Evolutionary conservation across 2,888 invertebrate species (phyloP), one percentile per base, ranked within the genome.

Genomic region (Panzeria rudis): DNA sequence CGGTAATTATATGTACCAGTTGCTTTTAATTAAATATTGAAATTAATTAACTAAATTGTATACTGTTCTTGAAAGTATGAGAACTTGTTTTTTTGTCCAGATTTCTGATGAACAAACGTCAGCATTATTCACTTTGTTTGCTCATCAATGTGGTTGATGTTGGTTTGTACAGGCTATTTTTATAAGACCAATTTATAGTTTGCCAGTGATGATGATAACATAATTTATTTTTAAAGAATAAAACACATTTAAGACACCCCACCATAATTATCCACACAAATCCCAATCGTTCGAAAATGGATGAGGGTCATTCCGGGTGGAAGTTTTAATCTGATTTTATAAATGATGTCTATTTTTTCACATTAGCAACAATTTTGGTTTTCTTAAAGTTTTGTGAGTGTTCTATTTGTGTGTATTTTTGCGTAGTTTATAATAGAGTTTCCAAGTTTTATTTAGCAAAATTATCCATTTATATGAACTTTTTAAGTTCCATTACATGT

Each of bases 1-100:
- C 92, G 92, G 97, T 94, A 96, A 95, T 93, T 89, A 86, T 54
- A 41, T 72, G 52, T 32, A n/a, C n/a, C n/a, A n/a, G 7, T 1
- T 62, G 7, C 13, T 71, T 3, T 56, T 20, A 56, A 17, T 29
- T 59, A 17, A 25, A 11, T 13, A 62, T 38, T 41, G 9, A 47
- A 13, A 56, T 29, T 56, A 29, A 17, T 44, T 50, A 59, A 71
- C 3, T n/a, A 13, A 41, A 25, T 11, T 54, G 3, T 35, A n/a
- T 52, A 25, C 5, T 38, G 17, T 38, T n/a, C 20, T 54, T 29
- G 25, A 8, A 29, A 32, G 15, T 6, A 15, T 8, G 8, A 61
- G 3, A 15, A 73, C 13, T 35, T 11, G 20, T 11, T 15, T 32
- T n/a, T 15, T 13, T 47, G n/a, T 2, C 11, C 9, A 20, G 17